Percentiles rank a stretch among this genome's conserved stretches.
Conservation (phyloP, 2,888 invertebrate species). For the Leuctra nigra region DNA sequence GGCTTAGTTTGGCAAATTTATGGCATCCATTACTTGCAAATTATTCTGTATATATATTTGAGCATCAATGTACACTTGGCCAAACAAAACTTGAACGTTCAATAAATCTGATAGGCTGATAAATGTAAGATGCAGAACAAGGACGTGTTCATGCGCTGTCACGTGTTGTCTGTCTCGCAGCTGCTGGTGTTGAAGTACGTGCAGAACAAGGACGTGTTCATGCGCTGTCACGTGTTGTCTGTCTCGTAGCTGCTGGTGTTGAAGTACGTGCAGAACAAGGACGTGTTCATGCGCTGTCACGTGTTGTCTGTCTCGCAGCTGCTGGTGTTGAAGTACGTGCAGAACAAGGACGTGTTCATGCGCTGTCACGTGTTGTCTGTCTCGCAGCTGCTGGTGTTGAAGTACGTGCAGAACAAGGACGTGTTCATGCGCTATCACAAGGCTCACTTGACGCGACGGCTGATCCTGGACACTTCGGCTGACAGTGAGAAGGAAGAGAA, state of each 20-base stretch:
- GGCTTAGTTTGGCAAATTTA: too few relatives aligned
- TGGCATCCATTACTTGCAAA: too few relatives aligned
- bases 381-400: constrained; percentile 77
- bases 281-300: constrained; percentile 83
- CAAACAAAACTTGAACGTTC: too few relatives aligned
- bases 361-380: constrained; percentile 68
- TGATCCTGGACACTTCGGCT: constrained; percentile 96
- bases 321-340: constrained; percentile 95
- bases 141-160: constrained; percentile 85
- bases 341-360: constrained; percentile 99
- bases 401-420: constrained; percentile 99
- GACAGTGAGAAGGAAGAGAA: constrained; percentile 99
- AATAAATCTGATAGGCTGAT: too few relatives aligned
- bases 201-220: constrained; percentile 99
- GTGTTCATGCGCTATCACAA: constrained; percentile 99
- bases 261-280: constrained; percentile 99
- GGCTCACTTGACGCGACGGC: constrained; percentile 89
- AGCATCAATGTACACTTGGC: too few relatives aligned
- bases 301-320: constrained; percentile 84
- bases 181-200: constrained; percentile 96
- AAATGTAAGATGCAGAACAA: too few relatives aligned
- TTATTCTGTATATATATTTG: too few relatives aligned
- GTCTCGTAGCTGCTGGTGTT: constrained; percentile 91
- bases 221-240: constrained; percentile 98
- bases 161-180: constrained; percentile 84